Evolutionary conservation across 2,113 vertebrate species (phyloP).

Genomic region (Scomber scombrus): DNA sequence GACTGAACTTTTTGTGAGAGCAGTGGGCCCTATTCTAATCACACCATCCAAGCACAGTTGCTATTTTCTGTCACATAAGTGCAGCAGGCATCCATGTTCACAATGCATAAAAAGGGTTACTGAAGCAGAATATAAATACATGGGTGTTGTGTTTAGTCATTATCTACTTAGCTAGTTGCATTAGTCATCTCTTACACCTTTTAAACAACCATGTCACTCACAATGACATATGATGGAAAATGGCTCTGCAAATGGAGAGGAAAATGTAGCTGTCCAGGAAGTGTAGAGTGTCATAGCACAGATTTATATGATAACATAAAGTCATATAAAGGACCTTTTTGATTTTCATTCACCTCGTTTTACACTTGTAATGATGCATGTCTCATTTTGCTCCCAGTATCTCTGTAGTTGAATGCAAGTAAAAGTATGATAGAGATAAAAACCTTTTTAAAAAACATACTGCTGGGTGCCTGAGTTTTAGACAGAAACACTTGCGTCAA

Average conservation of each 20-base stretch:
- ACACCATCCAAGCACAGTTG: background rate
- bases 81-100: background rate
- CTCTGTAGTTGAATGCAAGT: background rate
- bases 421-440: background rate
- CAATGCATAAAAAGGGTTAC: background rate
- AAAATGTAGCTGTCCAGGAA: background rate
- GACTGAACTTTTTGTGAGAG: background rate
- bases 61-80: background rate
- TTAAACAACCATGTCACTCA: constrained; percentile 15
- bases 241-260: background rate
- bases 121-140: constrained; percentile 8
- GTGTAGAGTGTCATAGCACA: background rate
- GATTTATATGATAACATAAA: constrained; percentile 14
- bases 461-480: too few species aligned
- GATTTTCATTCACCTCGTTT: background rate
- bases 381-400: background rate
- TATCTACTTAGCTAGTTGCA: constrained; percentile 7
- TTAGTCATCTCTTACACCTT: background rate
- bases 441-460: too few species aligned
- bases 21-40: background rate
- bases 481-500: too few species aligned
- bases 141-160: constrained; percentile 12
- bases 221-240: constrained; percentile 4
- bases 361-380: background rate
- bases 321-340: constrained; percentile 10